phyloP scores from a whole-genome alignment of 2,113 vertebrate genomes.

The Coryphaenoides rupestris region DNA sequence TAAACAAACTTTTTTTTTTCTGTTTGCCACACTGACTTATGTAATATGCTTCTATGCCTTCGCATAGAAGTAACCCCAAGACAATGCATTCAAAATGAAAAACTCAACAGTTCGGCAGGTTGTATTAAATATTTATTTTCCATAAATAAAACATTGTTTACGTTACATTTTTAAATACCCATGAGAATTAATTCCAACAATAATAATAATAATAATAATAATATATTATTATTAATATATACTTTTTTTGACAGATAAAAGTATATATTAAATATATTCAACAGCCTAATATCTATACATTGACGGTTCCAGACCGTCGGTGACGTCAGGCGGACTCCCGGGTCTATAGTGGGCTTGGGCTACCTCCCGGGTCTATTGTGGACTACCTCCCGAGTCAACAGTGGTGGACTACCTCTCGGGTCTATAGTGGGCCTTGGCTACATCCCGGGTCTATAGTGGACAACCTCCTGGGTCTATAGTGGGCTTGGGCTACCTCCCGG shows the following conservation, averaged over 20 bases:
- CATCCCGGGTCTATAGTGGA: conserved; percentile 45
- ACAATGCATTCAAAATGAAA: neutral
- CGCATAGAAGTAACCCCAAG: too few relatives aligned
- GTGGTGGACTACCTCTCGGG: conserved; percentile 60
- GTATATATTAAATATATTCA: conserved; percentile 13
- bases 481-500: conserved; percentile 63
- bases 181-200: too few relatives aligned
- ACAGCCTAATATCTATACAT: too few relatives aligned
- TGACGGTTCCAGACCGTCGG: too few relatives aligned
- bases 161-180: conserved; percentile 47
- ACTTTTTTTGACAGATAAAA: conserved; percentile 3
- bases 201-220: too few relatives aligned
- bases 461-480: conserved; percentile 54
- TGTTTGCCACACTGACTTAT: too few relatives aligned
- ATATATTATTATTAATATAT: too few relatives aligned
- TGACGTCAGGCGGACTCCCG: conserved; percentile 52
- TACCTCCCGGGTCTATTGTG: neutral
- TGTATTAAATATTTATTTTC: conserved; percentile 51
- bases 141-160: conserved; percentile 8
- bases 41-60: too few relatives aligned
- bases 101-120: conserved; percentile 4
- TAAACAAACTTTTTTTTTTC: too few relatives aligned
- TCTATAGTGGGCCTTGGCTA: conserved; percentile 31
- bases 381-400: conserved; percentile 54
- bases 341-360: neutral